A percentile compares a stretch with the other conserved stretches of the same genome.
These are phyloP conservation scores for Genyomyrus donnyi DNA, from an alignment of 2,113 vertebrate genomes.

Conservation along the genomic window DNA sequence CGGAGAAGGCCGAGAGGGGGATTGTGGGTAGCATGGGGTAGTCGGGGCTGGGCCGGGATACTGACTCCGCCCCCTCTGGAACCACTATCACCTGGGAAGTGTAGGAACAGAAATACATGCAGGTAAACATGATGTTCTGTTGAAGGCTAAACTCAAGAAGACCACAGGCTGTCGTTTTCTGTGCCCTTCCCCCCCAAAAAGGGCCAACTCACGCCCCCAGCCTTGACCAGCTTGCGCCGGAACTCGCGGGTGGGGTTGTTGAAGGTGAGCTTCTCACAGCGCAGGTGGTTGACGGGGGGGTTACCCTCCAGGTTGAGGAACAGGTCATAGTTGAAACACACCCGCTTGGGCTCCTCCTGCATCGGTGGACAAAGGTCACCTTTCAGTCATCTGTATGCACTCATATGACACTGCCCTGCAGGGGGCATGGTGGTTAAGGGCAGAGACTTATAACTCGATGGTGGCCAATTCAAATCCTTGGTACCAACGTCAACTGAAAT, in stretches of 20 bases:
- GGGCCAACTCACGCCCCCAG: conserved; percentile 78
- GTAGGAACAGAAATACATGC: not conserved
- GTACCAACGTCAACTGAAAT: not conserved
- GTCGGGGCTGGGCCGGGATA: conserved; percentile 90
- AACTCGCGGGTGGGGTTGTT: conserved; percentile 98
- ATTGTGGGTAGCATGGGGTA: conserved; percentile 97
- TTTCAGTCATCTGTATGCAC: not conserved
- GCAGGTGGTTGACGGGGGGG: conserved; percentile 94
- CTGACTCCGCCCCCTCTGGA: conserved; percentile 86
- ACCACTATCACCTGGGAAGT: conserved; percentile 83
- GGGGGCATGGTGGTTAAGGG: not conserved
- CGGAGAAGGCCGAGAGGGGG: conserved; percentile 94
- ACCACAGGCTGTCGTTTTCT: not conserved
- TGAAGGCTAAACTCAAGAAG: not conserved
- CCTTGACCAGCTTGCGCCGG: conserved; percentile 88
- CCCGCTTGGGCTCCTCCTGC: conserved; percentile 93
- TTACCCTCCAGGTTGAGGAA: conserved; percentile 97
- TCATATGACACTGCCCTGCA: not conserved
- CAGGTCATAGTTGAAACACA: conserved; percentile 94
- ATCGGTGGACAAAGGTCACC: not conserved
- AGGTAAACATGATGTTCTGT: not conserved
- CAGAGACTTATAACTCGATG: not conserved
- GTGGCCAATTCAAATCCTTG: not conserved
- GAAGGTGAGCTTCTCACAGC: conserved; percentile 97
- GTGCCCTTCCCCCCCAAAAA: not conserved